phyloP scores from a whole-genome alignment of 1,140 invertebrate species.

The Drosophila ambigua region DNA sequence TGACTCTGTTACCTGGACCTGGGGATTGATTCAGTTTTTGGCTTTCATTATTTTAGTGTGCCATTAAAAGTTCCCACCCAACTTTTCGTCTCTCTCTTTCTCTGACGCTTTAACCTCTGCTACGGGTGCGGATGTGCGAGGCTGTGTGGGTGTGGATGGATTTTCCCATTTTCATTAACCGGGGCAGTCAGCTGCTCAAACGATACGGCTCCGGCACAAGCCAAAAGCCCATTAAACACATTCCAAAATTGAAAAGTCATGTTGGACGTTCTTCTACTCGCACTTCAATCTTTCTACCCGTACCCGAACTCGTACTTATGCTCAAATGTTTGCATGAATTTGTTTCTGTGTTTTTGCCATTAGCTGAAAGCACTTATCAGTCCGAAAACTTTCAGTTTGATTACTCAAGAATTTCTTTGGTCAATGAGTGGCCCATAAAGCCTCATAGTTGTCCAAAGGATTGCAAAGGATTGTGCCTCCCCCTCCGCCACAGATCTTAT shows the following conservation, averaged over 20 bases:
- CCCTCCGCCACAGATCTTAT: neutral
- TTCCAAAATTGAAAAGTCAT: slow-evolving; percentile 77
- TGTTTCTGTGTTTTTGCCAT: slow-evolving; percentile 65
- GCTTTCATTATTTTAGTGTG: slow-evolving; percentile 46
- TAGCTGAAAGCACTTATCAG: slow-evolving; percentile 70
- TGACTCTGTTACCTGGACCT: slow-evolving; percentile 26
- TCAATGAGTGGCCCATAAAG: slow-evolving; percentile 51
- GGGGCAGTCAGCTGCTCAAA: slow-evolving; percentile 41
- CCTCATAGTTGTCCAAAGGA: slow-evolving; percentile 46
- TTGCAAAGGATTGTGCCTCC: slow-evolving; percentile 29
- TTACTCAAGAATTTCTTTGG: slow-evolving; percentile 57
- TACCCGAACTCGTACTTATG: slow-evolving; percentile 2
- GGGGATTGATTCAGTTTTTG: slow-evolving; percentile 31
- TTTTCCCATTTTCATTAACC: slow-evolving; percentile 29
- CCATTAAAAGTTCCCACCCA: slow-evolving; percentile 40
- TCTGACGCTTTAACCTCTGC: slow-evolving; percentile 6
- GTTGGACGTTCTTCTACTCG: slow-evolving; percentile 23
- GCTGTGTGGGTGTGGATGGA: neutral
- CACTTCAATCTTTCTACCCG: too few relatives aligned
- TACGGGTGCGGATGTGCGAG: too few relatives aligned
- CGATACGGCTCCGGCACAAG: slow-evolving; percentile 16
- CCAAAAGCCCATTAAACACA: slow-evolving; percentile 69
- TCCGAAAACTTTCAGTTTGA: slow-evolving; percentile 62
- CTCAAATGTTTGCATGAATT: slow-evolving; percentile 73
- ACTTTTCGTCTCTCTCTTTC: too few relatives aligned